Evolutionary conservation across 1,140 invertebrate species (phyloP).

Genomic region (Drosophila eugracilis): DNA sequence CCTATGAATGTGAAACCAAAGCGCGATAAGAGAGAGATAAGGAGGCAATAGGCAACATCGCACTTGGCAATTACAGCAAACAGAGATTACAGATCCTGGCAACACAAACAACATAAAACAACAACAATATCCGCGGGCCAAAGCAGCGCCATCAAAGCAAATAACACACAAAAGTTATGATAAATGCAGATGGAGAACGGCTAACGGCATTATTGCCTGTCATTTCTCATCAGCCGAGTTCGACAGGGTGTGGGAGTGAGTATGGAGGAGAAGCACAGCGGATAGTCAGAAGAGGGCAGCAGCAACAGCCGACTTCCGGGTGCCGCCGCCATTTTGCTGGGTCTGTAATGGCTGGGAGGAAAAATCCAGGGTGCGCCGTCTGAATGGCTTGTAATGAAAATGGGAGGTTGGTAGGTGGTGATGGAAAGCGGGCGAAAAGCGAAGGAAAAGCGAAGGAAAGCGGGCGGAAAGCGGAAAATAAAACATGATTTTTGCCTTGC

Average conservation of each 20-base stretch:
- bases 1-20: conserved; percentile 49
- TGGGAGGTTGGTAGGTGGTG: background rate
- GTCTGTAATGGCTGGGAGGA: conserved; percentile 59
- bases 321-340: conserved; percentile 57
- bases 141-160: conserved; percentile 64
- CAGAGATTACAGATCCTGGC: conserved; percentile 40
- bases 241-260: conserved; percentile 13
- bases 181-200: conserved; percentile 82
- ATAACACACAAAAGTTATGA: conserved; percentile 79
- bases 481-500: conserved; percentile 75
- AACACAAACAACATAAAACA: conserved; percentile 22
- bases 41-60: conserved; percentile 50
- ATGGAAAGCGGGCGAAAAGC: background rate
- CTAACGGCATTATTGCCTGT: conserved; percentile 78
- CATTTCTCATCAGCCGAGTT: conserved; percentile 74
- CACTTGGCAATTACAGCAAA: conserved; percentile 56
- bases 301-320: conserved; percentile 74
- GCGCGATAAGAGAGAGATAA: conserved; percentile 34
- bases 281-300: conserved; percentile 18
- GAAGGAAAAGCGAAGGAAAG: background rate
- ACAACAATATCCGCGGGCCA: conserved; percentile 36
- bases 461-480: conserved; percentile 14
- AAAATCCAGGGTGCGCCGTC: conserved; percentile 33
- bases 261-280: background rate
- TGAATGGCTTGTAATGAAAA: conserved; percentile 78